These are phyloP conservation scores for Pao palembangensis DNA, from an alignment of 2,113 vertebrate genomes.

Conservation along the genomic window DNA sequence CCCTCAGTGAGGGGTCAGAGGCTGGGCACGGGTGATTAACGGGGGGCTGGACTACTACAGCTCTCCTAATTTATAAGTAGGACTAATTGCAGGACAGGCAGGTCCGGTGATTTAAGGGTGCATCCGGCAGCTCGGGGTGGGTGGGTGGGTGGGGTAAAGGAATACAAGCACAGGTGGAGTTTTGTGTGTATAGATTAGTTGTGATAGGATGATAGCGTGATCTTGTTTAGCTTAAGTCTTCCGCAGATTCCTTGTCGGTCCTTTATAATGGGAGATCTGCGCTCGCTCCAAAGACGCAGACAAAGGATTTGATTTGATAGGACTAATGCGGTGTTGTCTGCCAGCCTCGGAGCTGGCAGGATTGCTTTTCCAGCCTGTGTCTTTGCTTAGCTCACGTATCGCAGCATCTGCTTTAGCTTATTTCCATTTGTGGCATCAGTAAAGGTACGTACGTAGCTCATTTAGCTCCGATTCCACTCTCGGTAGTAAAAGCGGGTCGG, in stretches of 20 bases:
- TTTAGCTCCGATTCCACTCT: slow-evolving; percentile 16
- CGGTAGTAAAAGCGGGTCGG: neutral
- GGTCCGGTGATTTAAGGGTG: slow-evolving; percentile 49
- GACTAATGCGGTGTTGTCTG: slow-evolving; percentile 44
- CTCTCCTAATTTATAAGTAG: slow-evolving; percentile 57
- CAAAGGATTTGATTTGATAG: slow-evolving; percentile 33
- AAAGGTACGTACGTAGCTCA: slow-evolving; percentile 11
- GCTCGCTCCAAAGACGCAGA: slow-evolving; percentile 24
- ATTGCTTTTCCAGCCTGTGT: slow-evolving; percentile 44
- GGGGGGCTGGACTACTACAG: slow-evolving; percentile 39
- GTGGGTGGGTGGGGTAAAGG: slow-evolving; percentile 12
- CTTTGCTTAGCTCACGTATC: slow-evolving; percentile 33
- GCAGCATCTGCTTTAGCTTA: slow-evolving; percentile 37
- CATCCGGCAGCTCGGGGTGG: slow-evolving; percentile 29
- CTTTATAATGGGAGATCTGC: slow-evolving; percentile 47
- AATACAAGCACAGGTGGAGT: slow-evolving; percentile 46
- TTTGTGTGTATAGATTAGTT: slow-evolving; percentile 7
- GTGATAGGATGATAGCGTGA: too few species aligned
- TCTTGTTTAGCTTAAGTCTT: slow-evolving; percentile 1
- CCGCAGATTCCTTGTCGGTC: slow-evolving; percentile 25
- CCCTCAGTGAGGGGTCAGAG: slow-evolving; percentile 48
- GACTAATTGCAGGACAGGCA: slow-evolving; percentile 72
- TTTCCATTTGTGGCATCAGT: slow-evolving; percentile 42
- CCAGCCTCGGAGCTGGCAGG: slow-evolving; percentile 33
- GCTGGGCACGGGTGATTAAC: slow-evolving; percentile 61